Conservation (phyloP, 35 echinoderm and acorn worm species). For the Ophioderma brevispina region DNA sequence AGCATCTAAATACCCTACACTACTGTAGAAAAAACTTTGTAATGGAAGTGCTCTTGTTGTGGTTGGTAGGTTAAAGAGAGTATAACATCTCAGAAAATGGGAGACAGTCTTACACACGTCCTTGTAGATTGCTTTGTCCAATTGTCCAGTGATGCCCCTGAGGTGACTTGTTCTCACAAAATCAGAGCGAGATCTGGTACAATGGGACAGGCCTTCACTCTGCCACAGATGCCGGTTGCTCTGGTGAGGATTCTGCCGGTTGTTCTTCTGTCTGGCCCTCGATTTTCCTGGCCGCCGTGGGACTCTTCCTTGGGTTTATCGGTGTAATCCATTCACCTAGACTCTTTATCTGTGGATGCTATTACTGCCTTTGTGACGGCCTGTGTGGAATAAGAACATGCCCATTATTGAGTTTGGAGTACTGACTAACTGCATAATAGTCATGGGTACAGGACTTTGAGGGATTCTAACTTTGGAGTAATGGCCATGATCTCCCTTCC, state of each 20-base stretch:
- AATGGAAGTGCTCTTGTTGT: no score
- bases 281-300: neutral
- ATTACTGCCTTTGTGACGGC: conserved; percentile 46
- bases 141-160: neutral
- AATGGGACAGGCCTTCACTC: neutral
- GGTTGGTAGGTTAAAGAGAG: neutral
- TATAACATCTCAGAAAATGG: neutral
- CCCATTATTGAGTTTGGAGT: no score
- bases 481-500: no score
- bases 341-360: neutral
- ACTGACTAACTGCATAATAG: no score
- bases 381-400: neutral
- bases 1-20: no score
- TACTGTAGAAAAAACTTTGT: no score
- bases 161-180: neutral
- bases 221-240: neutral
- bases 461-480: no score
- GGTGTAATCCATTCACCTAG: neutral
- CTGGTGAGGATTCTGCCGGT: neutral
- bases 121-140: neutral
- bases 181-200: neutral
- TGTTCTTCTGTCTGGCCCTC: neutral
- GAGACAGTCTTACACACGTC: neutral
- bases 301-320: neutral
- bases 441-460: no score